Base-by-base conservation (phyloP, 2,797 vertebrate genomes). In the Botia kubotai region DNA sequence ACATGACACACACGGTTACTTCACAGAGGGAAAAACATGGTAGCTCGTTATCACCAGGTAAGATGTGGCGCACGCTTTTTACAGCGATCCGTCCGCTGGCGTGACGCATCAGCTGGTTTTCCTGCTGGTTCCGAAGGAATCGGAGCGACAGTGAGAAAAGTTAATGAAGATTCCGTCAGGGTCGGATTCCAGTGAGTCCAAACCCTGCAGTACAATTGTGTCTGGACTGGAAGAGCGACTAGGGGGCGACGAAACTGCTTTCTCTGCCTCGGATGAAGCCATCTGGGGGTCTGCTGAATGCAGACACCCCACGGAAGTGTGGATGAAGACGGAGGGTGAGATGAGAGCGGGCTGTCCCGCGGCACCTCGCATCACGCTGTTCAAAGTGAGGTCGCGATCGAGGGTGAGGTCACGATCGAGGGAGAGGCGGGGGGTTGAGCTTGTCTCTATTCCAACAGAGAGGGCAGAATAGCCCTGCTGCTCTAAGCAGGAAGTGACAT, bases 121-220 rank as follows among this genome's bases (percentile, higher is more conserved):
- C 39, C 92, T 91, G 26, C 89, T 88, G 71, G 95, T 95, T 0
- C 91, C 92, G 1, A 95, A 91, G 0, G 93, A 82, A 77, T 94
- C 94, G 0, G 96, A 94, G 84, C 95, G 92, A 78, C 93, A 94
- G 82, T 93, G 93, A 63, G 96, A 93, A 87, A 99, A 99, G 92
- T 99, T 96, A 75, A 99, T 97, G 92, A 98, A 97, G 90, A 99
- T 98, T 26, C 98, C 97, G 6, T 98, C 97, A 0, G 96, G 95
- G 86, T 97, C 96, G 0, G 98, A 98, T 91, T 97, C 96, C 0
- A 93, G 94, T 0, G 97, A 98, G 86, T 97, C 97, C 74, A 97
- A 91, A 84, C 95, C 95, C 89, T 95, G 96, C 92, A 97, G 96
- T 62, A 97, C 96, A 81, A 97, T 95, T 81, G 96, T 96, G 90